Evolutionary conservation across 2,797 vertebrate genomes (phyloP), one percentile per base, ranked within the genome.

Genomic region (Onychomys leucogaster): DNA sequence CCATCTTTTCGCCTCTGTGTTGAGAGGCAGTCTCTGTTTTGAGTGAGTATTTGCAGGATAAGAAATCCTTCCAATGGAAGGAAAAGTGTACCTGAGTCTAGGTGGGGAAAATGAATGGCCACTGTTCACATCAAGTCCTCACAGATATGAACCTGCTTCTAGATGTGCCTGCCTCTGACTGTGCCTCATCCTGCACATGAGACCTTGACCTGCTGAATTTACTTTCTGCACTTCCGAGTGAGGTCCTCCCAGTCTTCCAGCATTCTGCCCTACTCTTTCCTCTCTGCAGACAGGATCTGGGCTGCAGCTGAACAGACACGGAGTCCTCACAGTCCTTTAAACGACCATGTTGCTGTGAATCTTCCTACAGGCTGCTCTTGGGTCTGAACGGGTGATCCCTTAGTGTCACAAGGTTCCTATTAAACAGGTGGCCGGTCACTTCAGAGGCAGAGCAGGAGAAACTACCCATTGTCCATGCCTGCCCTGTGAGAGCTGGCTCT

Each of bases 131-230:
- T 49, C 43, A 5, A 85, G 19, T 46, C 6, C 61, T 49, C 29
- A n/a, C 82, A 85, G 61, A 49, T 13, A 21, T 14, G 32, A 10
- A 32, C 61, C 83, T 25, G 43, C 25, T 85, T 67, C 43, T 5
- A 67, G 43, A 25, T 9, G 43, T 14, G 43, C 83, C 63, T 34
- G 11, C 19, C 43, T 85, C 32, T 49, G 43, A 41, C 83, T 49
- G 2, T 11, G 14, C 6, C 9, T 11, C 19, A 16, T 11, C 43
- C 63, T n/a, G 43, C 11, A 1, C 32, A 0, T 8, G 63, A 46
- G 19, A 69, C 32, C 43, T 49, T 67, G 63, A 67, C 83, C 43
- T 52, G 19, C 6, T 25, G 83, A 69, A 67, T 25, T 67, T 12
- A 4, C 32, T 67, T 49, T 32, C 41, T 12, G 29, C 43, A 12